Percentiles rank a stretch among this genome's conserved stretches.
Evolutionary conservation across 1,140 invertebrate genomes (phyloP).

Genomic region (Patella vulgata): DNA sequence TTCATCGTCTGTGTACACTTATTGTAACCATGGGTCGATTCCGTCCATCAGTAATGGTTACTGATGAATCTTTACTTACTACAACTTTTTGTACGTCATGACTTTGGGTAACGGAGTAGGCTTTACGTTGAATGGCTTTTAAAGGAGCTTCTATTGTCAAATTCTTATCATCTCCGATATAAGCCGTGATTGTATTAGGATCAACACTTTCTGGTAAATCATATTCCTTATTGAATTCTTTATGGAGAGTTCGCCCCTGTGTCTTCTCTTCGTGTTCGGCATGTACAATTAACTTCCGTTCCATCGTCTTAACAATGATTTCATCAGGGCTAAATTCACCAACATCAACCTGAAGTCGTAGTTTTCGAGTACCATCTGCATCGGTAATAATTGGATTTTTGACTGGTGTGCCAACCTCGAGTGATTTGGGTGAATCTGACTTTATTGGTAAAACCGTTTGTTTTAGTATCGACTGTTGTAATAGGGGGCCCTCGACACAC

Average conservation of each 20-base stretch:
- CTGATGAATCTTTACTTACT: constrained; percentile 57
- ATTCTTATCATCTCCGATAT: constrained; percentile 60
- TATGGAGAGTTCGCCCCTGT: constrained; percentile 59
- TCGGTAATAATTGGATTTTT: constrained; percentile 62
- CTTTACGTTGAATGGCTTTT: constrained; percentile 53
- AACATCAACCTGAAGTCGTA: constrained; percentile 58
- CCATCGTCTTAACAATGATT: constrained; percentile 62
- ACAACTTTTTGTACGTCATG: constrained; percentile 57
- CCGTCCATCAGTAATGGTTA: constrained; percentile 55
- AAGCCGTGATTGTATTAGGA: constrained; percentile 61
- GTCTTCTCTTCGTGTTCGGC: constrained; percentile 63
- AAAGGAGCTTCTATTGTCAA: constrained; percentile 64
- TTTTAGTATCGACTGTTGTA: constrained; percentile 16
- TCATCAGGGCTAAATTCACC: constrained; percentile 63
- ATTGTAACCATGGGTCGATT: constrained; percentile 58
- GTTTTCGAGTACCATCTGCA: constrained; percentile 56
- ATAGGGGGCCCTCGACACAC: constrained; percentile 53
- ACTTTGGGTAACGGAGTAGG: constrained; percentile 56
- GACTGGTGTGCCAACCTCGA: constrained; percentile 52
- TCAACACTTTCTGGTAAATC: constrained; percentile 65
- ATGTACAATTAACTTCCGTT: constrained; percentile 61
- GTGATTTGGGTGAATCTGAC: constrained; percentile 23
- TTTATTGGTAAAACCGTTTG: constrained; percentile 46
- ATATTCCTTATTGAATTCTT: constrained; percentile 66
- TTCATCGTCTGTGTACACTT: constrained; percentile 49